phyloP scores from a whole-genome alignment of 64 coral and sea anemone genomes.

The Stichodactyla helianthus region DNA sequence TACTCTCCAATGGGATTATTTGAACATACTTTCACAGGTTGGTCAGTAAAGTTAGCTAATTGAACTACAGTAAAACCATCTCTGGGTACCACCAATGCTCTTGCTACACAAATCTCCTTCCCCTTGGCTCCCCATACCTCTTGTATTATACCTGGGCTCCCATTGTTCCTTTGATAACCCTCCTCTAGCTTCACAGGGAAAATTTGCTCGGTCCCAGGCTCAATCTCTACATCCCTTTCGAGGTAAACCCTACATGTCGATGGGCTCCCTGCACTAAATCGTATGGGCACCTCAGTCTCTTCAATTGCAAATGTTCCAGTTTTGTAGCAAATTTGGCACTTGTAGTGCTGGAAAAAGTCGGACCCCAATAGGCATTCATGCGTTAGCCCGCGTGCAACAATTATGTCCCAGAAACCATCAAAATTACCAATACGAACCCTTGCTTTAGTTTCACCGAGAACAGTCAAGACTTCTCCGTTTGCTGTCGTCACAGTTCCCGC shows the following conservation, averaged over 20 bases:
- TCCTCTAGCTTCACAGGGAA: conserved; percentile 31
- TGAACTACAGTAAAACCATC: not conserved
- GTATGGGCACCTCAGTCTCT: conserved; percentile 25
- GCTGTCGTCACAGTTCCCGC: conserved; percentile 32
- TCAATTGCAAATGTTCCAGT: conserved; percentile 36
- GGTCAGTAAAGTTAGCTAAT: conserved; percentile 17
- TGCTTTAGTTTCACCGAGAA: conserved; percentile 19
- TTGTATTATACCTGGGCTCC: conserved; percentile 35
- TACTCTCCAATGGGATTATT: conserved; percentile 10
- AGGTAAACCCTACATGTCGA: conserved; percentile 18
- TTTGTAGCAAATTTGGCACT: conserved; percentile 48
- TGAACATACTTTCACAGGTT: not conserved
- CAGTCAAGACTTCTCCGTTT: conserved; percentile 41
- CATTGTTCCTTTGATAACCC: conserved; percentile 28
- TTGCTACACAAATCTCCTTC: conserved; percentile 11
- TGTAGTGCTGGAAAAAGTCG: conserved; percentile 40
- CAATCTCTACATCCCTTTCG: conserved; percentile 36
- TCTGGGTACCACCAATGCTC: not conserved
- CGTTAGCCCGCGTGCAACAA: conserved; percentile 29
- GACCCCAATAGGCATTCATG: conserved; percentile 38
- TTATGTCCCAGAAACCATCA: conserved; percentile 1
- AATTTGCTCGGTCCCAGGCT: conserved; percentile 41
- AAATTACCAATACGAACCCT: conserved; percentile 17
- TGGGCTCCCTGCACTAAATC: conserved; percentile 25
- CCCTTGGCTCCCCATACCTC: conserved; percentile 21